phyloP scores from a whole-genome alignment of 2,888 invertebrate genomes.

The Creontiades dilutus region DNA sequence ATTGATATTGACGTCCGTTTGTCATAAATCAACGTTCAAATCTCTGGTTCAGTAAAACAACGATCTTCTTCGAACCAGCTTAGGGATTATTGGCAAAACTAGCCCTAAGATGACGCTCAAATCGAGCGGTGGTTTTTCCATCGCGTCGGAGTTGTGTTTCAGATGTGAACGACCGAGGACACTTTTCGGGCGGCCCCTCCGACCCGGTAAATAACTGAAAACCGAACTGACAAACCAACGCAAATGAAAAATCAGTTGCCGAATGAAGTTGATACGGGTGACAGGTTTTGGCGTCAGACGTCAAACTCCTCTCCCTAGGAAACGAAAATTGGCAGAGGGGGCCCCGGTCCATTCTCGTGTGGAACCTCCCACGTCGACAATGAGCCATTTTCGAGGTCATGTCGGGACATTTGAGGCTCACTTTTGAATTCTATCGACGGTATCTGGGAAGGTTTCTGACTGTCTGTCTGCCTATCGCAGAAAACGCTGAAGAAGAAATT shows the following conservation, averaged over 20 bases:
- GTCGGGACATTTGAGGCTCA: not conserved
- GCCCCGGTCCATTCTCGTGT: slow-evolving; percentile 11
- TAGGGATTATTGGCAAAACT: too few relatives aligned
- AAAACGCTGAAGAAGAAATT: too few relatives aligned
- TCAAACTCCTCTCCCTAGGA: slow-evolving; percentile 44
- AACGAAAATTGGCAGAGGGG: slow-evolving; percentile 46
- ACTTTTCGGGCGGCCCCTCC: not conserved
- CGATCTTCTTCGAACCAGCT: too few relatives aligned
- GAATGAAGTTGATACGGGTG: slow-evolving; percentile 66
- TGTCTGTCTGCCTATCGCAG: too few relatives aligned
- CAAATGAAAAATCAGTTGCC: slow-evolving; percentile 66
- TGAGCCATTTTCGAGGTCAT: not conserved
- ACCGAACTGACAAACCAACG: slow-evolving; percentile 61
- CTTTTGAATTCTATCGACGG: slow-evolving; percentile 5
- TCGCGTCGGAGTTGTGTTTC: not conserved
- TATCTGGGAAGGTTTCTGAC: not conserved
- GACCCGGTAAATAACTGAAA: slow-evolving; percentile 47
- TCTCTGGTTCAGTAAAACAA: too few relatives aligned
- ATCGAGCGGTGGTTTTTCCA: not conserved
- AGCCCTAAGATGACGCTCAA: not conserved
- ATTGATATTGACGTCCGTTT: too few relatives aligned
- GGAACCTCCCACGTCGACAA: slow-evolving; percentile 2
- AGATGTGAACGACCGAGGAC: slow-evolving; percentile 8
- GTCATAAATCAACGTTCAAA: too few relatives aligned
- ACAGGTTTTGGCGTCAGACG: slow-evolving; percentile 55